Percentiles rank a stretch among this genome's conserved stretches.
These are phyloP conservation scores for Lordiphosa andalusiaca DNA, from an alignment of 2,888 invertebrate genomes.

Conservation along the genomic window DNA sequence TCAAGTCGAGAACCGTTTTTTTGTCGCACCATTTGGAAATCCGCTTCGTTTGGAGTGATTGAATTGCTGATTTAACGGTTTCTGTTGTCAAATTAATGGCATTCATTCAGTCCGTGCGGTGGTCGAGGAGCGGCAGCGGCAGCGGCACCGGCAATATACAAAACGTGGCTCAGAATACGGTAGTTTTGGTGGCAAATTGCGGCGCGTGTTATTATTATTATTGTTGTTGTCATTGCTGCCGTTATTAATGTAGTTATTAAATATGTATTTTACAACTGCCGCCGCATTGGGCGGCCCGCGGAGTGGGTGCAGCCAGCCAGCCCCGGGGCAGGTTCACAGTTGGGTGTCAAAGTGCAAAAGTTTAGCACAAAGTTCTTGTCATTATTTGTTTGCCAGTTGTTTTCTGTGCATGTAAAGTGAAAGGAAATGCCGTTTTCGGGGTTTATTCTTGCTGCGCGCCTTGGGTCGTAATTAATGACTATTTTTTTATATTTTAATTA, in stretches of 20 bases:
- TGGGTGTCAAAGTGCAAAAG: conserved; percentile 68
- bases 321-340: conserved; percentile 25
- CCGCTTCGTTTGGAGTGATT: conserved; percentile 53
- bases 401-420: conserved; percentile 35
- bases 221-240: conserved; percentile 45
- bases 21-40: conserved; percentile 47
- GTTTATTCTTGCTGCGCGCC: conserved; percentile 15
- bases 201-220: conserved; percentile 64
- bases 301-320: conserved; percentile 21
- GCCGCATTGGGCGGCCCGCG: conserved; percentile 57
- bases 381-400: conserved; percentile 52
- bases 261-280: conserved; percentile 67
- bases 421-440: conserved; percentile 40
- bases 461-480: conserved; percentile 64
- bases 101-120: conserved; percentile 73
- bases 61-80: conserved; percentile 76
- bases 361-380: conserved; percentile 70
- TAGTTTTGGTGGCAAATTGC: conserved; percentile 73
- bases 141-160: neutral
- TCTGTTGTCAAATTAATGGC: conserved; percentile 78
- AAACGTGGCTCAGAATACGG: conserved; percentile 63
- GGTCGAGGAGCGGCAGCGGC: conserved; percentile 9
- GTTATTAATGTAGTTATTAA: conserved; percentile 75
- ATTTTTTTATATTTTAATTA: conserved; percentile 74
- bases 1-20: conserved; percentile 42